Evolutionary conservation across 1,140 invertebrate species (phyloP), one percentile per base, ranked within the genome.

Genomic region (Drosophila sturtevanti): DNA sequence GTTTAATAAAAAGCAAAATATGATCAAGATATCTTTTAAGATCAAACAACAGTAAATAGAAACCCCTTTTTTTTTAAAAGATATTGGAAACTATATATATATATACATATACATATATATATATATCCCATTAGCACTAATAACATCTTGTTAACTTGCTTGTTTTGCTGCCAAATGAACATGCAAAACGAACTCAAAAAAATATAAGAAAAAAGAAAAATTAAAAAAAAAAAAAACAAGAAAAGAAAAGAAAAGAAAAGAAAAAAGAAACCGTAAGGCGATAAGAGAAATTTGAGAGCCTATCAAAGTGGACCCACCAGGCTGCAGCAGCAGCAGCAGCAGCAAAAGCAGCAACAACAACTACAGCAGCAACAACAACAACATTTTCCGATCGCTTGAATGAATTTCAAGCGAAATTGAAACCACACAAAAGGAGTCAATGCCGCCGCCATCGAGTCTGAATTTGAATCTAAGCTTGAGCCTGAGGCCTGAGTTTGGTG

Each of bases 131-230:
- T 48, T 48, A 48, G 41, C 18, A 48, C 41, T 48, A 48, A 48
- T 48, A 48, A 48, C 41, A 48, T 21, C 41, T 48, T 48, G 79
- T 79, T 77, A 69, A 67, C 62, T 54, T 56, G 67, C 81, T 73
- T 81, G 82, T 85, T 85, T 79, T 78, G 81, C 81, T 73, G 77
- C 63, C 66, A 72, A 85, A 75, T 77, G 74, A 77, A 85, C 81
- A 85, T 81, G 81, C 79, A 85, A 86, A 74, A 67, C 35, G 63
- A 84, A 48, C 3, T 6, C 5, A 31, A 31, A 31, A 31, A 31
- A 6, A 31, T 5, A 16, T 14, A 31, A 31, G 7, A 31, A 7
- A 31, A 6, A 31, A 31, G 6, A 31, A 31, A 31, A 31, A n/a
- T n/a, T 6, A 31, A 31, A 31, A 31, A 31, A 31, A 6, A 31